A percentile compares a stretch with the other conserved stretches of the same genome.
phyloP scores from a whole-genome alignment of 2,888 invertebrate genomes.

The Gordius sp. region DNA sequence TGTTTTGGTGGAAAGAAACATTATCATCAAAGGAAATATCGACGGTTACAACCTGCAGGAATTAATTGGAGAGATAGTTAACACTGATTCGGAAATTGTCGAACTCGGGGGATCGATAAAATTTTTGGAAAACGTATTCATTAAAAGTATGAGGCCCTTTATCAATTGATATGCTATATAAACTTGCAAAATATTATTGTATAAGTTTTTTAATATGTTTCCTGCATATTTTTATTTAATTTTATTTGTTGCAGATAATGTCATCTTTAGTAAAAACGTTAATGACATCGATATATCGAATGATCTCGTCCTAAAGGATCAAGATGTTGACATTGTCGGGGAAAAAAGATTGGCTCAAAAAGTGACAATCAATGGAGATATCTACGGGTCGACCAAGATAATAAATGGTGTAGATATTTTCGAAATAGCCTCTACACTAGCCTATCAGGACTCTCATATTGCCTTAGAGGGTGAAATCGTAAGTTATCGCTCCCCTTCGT shows the following conservation, averaged over 20 bases:
- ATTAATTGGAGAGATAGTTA: no score
- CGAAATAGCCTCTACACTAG: background rate
- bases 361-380: background rate
- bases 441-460: background rate
- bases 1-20: no score
- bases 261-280: background rate
- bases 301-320: slow-evolving; percentile 1
- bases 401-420: slow-evolving; percentile 1
- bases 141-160: no score
- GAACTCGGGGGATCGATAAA: no score
- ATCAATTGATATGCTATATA: no score
- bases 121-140: no score
- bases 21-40: no score
- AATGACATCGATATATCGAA: background rate
- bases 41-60: no score
- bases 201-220: no score
- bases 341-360: background rate
- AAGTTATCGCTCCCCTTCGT: background rate
- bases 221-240: background rate
- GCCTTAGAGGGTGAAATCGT: background rate
- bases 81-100: no score
- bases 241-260: background rate
- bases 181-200: no score
- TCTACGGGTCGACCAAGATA: background rate
- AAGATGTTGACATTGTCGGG: background rate